Evolutionary conservation across 2,797 vertebrate species (phyloP).

Genomic region (Spinus pinus): DNA sequence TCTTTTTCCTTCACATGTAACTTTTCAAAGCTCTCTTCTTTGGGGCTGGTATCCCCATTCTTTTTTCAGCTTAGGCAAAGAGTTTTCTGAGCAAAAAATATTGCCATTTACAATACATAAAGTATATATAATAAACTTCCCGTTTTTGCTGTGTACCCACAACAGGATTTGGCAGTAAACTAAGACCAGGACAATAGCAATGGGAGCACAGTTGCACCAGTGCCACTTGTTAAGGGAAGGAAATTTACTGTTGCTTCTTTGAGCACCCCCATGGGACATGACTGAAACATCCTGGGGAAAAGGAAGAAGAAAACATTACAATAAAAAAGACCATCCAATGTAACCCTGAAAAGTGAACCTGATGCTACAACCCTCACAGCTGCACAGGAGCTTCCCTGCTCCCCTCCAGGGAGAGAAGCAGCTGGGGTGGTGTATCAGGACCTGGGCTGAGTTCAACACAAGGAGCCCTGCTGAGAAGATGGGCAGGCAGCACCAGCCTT

Average conservation of each 20-base stretch:
- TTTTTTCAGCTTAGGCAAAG: neutral
- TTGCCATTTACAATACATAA: neutral
- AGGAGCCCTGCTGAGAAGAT: neutral
- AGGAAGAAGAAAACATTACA: neutral
- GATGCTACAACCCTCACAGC: neutral
- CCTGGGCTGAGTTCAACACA: neutral
- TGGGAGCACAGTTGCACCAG: neutral
- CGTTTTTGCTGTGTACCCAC: neutral
- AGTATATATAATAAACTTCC: neutral
- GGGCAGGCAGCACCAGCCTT: neutral
- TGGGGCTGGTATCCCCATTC: neutral
- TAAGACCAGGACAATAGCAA: neutral
- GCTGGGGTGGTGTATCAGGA: fast-evolving
- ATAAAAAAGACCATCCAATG: neutral
- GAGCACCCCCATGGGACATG: neutral
- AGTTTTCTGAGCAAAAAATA: neutral
- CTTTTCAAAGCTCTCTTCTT: neutral
- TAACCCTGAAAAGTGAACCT: neutral
- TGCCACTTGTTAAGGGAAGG: neutral
- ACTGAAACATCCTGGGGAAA: neutral
- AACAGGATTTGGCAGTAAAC: neutral
- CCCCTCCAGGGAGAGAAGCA: neutral
- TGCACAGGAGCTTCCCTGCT: neutral
- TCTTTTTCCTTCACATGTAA: neutral
- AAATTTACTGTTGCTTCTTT: neutral